Conservation (phyloP, 2,797 vertebrate genomes). For the Neostethus bicornis region DNA sequence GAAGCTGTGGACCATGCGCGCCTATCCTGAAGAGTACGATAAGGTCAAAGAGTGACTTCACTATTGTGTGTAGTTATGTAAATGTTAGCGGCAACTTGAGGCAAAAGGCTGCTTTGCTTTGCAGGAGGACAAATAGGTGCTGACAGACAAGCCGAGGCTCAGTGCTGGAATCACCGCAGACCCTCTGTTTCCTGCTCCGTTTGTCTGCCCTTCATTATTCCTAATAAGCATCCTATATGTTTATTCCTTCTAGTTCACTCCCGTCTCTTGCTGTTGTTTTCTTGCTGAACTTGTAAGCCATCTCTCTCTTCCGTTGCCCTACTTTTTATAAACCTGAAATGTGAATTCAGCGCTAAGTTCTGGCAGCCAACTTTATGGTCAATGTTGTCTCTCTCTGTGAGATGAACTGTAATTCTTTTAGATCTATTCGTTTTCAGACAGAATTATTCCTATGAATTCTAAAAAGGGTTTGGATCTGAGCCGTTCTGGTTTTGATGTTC, state of each 20-base stretch:
- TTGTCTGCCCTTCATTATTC: constrained; percentile 17
- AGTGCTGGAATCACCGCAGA: constrained; percentile 20
- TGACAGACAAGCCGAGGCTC: constrained; percentile 52
- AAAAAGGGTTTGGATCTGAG: neutral
- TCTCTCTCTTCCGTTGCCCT: constrained; percentile 8
- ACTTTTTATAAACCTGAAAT: constrained; percentile 33
- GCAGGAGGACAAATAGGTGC: constrained; percentile 52
- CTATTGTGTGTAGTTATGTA: constrained; percentile 54
- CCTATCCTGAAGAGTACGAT: constrained; percentile 25
- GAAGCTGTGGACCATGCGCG: constrained; percentile 25
- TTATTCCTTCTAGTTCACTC: constrained; percentile 11
- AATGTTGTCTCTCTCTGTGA: constrained; percentile 26
- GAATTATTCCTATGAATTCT: constrained; percentile 30
- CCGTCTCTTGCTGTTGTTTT: constrained; percentile 7
- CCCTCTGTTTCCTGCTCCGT: constrained; percentile 16
- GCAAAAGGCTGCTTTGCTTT: constrained; percentile 41
- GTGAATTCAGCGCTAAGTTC: constrained; percentile 17
- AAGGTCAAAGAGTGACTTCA: constrained; percentile 58
- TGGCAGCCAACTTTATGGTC: constrained; percentile 28
- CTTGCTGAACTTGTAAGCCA: constrained; percentile 1
- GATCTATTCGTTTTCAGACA: constrained; percentile 13
- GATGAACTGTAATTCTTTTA: constrained; percentile 8
- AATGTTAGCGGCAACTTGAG: constrained; percentile 56
- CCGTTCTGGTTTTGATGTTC: no score
- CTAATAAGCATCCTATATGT: constrained; percentile 8